A percentile compares a stretch with the other conserved stretches of the same genome.
Conservation (phyloP, 2,797 vertebrate genomes). For the Sciurus vulgaris region DNA sequence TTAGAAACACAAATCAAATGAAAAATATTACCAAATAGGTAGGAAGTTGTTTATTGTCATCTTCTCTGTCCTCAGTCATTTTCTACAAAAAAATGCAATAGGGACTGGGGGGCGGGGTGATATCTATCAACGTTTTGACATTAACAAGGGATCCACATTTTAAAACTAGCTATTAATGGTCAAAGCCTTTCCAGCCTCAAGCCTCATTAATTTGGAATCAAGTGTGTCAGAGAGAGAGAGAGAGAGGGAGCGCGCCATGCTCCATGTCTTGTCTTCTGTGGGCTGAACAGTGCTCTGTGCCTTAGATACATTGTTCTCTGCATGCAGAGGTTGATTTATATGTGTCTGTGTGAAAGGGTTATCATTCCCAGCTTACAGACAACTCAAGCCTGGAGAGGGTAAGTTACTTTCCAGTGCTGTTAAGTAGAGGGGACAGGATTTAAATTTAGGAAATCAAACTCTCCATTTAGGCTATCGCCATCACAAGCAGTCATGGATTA, state of each 20-base stretch:
- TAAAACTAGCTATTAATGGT: not conserved
- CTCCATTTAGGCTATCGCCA: not conserved
- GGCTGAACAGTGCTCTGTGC: not conserved
- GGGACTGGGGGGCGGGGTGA: accelerated
- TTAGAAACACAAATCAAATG: constrained; percentile 36
- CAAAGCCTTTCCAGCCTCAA: not conserved
- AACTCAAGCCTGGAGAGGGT: not conserved
- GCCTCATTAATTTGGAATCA: constrained; percentile 20
- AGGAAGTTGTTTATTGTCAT: not conserved
- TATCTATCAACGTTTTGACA: constrained; percentile 22
- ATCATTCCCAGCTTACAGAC: not conserved
- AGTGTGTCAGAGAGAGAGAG: not conserved
- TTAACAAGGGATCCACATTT: not conserved
- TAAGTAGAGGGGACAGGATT: not conserved
- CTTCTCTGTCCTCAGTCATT: constrained; percentile 20
- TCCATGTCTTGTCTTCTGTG: not conserved
- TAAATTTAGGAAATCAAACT: constrained; percentile 46
- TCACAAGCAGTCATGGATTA: not conserved
- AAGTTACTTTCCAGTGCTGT: constrained; percentile 28
- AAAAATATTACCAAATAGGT: not conserved
- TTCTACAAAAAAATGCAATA: not conserved
- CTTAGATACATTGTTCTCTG: not conserved
- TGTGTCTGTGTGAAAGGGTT: not conserved
- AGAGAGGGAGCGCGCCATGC: not conserved
- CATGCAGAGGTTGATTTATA: not conserved